Evolutionary conservation across 2,113 vertebrate species (phyloP).

Genomic region (Atlantisia rogersi): DNA sequence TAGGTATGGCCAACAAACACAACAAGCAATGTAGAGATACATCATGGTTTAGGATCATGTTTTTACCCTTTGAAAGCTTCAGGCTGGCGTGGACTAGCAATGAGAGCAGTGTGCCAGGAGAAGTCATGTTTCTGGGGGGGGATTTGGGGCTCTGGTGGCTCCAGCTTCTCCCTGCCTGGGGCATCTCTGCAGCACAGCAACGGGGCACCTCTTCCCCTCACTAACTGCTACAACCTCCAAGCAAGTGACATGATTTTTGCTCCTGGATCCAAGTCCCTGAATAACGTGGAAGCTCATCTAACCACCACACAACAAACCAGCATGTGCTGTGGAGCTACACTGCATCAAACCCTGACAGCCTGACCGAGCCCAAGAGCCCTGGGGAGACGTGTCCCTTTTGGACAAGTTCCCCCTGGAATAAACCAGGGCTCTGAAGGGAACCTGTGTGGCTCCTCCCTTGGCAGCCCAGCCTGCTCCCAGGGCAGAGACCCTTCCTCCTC

Average conservation of each 20-base stretch:
- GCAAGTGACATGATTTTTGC: background rate
- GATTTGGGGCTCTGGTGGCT: background rate
- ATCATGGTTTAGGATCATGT: rapidly evolving
- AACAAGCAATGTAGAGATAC: background rate
- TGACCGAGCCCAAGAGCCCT: background rate
- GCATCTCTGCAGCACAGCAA: background rate
- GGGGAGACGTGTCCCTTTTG: background rate
- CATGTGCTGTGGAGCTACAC: background rate
- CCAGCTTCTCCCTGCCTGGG: background rate
- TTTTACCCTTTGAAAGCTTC: background rate
- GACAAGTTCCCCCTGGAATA: background rate
- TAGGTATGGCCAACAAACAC: background rate
- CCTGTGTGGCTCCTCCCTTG: background rate
- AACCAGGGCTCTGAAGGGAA: background rate
- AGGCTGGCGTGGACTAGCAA: background rate
- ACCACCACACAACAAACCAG: rapidly evolving
- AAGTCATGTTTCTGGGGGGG: background rate
- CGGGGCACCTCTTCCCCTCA: background rate
- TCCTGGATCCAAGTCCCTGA: background rate
- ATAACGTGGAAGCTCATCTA: background rate
- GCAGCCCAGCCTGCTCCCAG: background rate
- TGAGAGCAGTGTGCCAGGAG: rapidly evolving
- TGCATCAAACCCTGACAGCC: background rate
- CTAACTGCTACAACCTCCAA: background rate
- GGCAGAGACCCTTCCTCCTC: background rate